These are phyloP conservation scores for Brassicogethes aeneus DNA, from an alignment of 2,888 invertebrate genomes.

Conservation along the genomic window DNA sequence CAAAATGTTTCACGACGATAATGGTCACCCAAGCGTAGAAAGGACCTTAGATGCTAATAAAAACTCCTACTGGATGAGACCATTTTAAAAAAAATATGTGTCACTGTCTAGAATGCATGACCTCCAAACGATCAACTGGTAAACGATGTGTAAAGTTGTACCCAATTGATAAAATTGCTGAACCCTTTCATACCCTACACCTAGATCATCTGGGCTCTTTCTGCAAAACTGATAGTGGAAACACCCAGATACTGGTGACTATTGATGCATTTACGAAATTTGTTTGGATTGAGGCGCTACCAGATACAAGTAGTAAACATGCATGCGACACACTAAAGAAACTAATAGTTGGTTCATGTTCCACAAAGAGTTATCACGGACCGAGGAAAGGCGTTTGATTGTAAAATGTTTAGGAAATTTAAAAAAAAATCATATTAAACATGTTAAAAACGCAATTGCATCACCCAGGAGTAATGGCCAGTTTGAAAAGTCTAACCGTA, in stretches of 20 bases:
- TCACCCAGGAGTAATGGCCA: too few relatives aligned
- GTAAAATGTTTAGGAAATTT: conserved; percentile 6
- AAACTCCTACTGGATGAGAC: conserved; percentile 8
- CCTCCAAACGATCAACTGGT: conserved; percentile 18
- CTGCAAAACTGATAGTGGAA: too few relatives aligned
- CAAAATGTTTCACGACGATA: too few relatives aligned
- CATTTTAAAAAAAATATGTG: conserved; percentile 10
- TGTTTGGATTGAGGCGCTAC: conserved; percentile 8
- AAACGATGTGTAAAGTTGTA: conserved; percentile 8
- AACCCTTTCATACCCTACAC: too few relatives aligned
- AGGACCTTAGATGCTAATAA: conserved; percentile 11
- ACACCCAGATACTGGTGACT: conserved; percentile 20
- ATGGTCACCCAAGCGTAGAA: too few relatives aligned
- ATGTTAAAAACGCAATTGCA: too few relatives aligned
- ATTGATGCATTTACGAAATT: conserved; percentile 23
- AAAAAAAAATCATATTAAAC: too few relatives aligned
- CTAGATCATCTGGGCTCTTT: too few relatives aligned
- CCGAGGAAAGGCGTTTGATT: conserved; percentile 8
- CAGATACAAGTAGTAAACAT: conserved; percentile 4
- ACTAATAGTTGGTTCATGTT: conserved; percentile 4
- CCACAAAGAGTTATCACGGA: conserved; percentile 8
- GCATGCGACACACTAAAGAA: conserved; percentile 3
- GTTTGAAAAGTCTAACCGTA: too few relatives aligned
- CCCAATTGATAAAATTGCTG: too few relatives aligned
- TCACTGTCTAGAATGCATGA: conserved; percentile 19